These are phyloP conservation scores for Callithrix jacchus DNA, from an alignment of 2,113 vertebrate species.

Conservation along the genomic window DNA sequence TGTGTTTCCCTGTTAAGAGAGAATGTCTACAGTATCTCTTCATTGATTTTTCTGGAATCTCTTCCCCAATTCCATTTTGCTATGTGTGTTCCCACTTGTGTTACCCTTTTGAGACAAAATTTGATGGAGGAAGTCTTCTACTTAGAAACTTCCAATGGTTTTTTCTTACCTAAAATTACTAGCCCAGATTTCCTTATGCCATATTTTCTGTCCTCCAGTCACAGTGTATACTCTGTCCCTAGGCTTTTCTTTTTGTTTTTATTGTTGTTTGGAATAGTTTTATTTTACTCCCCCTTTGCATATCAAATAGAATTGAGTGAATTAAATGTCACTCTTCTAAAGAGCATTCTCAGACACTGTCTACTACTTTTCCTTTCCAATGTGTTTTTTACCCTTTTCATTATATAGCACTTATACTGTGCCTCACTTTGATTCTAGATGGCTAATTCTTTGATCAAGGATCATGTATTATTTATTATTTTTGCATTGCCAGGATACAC, in stretches of 20 bases:
- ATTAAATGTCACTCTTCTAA: neutral
- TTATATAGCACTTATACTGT: neutral
- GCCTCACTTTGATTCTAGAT: conserved; percentile 19
- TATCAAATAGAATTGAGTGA: conserved; percentile 17
- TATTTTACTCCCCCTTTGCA: neutral
- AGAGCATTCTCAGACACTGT: neutral
- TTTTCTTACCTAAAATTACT: neutral
- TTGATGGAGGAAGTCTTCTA: conserved; percentile 9
- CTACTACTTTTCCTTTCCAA: neutral
- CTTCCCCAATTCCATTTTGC: neutral
- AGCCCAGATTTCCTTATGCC: conserved; percentile 28
- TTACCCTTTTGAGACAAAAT: conserved; percentile 47
- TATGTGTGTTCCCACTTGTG: conserved; percentile 3
- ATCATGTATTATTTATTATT: neutral
- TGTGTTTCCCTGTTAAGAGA: neutral
- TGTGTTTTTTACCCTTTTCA: neutral
- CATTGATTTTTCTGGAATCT: neutral
- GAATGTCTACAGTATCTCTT: neutral
- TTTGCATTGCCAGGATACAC: neutral
- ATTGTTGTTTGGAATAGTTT: neutral
- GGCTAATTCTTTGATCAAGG: neutral
- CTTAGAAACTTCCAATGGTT: conserved; percentile 30
- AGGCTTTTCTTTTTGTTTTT: neutral
- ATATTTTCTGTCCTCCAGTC: neutral
- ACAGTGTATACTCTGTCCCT: neutral